Percentiles rank a stretch among this genome's conserved stretches.
Conservation (phyloP, 2,888 invertebrate genomes). For the Drosophila imparisetae region DNA sequence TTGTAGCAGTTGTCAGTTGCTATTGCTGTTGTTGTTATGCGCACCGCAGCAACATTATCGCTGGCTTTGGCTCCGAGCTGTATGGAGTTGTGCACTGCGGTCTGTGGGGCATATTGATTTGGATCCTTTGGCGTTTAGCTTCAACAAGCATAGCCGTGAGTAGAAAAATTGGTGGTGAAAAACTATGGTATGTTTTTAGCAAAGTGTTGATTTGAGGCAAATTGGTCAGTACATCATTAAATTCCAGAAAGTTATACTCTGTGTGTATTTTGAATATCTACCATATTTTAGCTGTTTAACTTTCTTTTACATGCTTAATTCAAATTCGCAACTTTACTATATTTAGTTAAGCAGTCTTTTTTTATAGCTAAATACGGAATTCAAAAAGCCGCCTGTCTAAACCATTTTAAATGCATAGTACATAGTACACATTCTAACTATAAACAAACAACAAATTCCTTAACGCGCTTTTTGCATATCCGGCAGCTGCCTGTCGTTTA, state of each 20-base stretch:
- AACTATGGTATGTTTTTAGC: too few relatives aligned
- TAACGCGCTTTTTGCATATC: constrained; percentile 56
- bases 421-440: constrained; percentile 11
- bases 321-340: neutral
- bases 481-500: constrained; percentile 58
- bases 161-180: constrained; percentile 19
- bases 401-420: constrained; percentile 7
- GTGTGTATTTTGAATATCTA: neutral
- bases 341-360: neutral
- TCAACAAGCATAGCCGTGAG: constrained; percentile 13
- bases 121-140: constrained; percentile 41
- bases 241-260: neutral
- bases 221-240: neutral
- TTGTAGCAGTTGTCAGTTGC: constrained; percentile 39
- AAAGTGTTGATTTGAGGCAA: neutral
- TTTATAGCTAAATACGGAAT: neutral
- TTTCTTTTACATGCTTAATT: neutral
- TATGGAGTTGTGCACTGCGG: constrained; percentile 57
- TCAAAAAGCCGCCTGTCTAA: neutral
- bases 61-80: constrained; percentile 62
- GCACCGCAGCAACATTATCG: constrained; percentile 75
- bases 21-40: constrained; percentile 57
- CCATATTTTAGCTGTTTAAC: neutral
- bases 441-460: constrained; percentile 46
- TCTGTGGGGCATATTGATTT: constrained; percentile 68